Conservation (phyloP, 2,113 vertebrate genomes). For the Carettochelys insculpta region DNA sequence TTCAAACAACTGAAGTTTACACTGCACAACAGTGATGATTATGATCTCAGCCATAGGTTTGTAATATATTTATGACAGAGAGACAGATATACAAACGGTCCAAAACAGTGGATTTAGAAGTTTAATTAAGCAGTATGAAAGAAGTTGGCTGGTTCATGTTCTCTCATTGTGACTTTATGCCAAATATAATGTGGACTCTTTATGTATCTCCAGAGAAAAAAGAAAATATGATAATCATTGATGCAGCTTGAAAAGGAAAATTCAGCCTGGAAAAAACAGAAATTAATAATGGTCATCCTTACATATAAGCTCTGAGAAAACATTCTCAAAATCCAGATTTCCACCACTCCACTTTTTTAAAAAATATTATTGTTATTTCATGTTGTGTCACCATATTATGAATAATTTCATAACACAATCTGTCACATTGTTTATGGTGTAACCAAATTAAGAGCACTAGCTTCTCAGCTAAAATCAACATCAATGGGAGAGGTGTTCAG, state of each 20-base stretch:
- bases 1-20: neutral
- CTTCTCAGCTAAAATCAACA: neutral
- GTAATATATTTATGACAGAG: neutral
- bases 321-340: neutral
- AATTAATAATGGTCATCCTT: neutral
- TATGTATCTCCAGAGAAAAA: neutral
- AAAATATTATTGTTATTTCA: neutral
- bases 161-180: neutral
- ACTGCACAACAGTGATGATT: neutral
- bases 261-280: neutral
- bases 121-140: neutral
- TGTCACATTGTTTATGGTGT: neutral
- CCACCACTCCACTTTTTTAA: neutral
- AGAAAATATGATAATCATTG: neutral
- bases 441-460: neutral
- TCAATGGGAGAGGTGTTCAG: neutral
- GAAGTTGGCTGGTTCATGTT: neutral
- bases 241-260: neutral
- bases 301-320: neutral
- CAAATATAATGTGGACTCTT: neutral
- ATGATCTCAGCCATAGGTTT: neutral
- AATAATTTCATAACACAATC: neutral
- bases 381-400: neutral
- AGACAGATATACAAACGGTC: neutral
- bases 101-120: neutral